These are phyloP conservation scores for Anagyrus pseudococci DNA, from an alignment of 2,888 invertebrate species.

Conservation along the genomic window DNA sequence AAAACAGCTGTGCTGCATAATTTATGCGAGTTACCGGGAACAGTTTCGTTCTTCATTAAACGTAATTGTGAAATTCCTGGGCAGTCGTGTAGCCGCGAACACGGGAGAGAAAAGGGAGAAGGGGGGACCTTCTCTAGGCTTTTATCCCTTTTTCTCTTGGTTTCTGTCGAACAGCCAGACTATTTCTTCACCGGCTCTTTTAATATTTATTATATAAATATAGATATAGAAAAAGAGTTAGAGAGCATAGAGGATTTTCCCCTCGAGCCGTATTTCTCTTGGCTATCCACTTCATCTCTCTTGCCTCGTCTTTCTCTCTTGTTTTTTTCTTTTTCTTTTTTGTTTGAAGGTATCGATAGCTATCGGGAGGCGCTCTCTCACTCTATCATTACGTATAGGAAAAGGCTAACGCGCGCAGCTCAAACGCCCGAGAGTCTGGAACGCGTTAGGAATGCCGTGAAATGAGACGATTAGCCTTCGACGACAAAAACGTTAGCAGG, in stretches of 20 bases:
- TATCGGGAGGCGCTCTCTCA: constrained; percentile 18
- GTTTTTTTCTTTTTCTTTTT: constrained; percentile 11
- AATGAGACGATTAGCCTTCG: constrained; percentile 44
- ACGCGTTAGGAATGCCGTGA: constrained; percentile 40
- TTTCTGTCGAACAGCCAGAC: not conserved
- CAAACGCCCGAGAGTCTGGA: constrained; percentile 12
- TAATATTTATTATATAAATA: too few relatives aligned
- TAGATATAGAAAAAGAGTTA: too few relatives aligned
- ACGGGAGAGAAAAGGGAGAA: not conserved
- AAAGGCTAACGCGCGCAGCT: not conserved
- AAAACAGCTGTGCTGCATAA: constrained; percentile 30
- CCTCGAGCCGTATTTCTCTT: constrained; percentile 4
- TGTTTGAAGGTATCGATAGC: constrained; percentile 26
- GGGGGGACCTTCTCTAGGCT: not conserved
- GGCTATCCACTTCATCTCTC: too few relatives aligned
- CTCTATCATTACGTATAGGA: constrained; percentile 31
- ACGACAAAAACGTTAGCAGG: constrained; percentile 30
- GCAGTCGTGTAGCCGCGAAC: not conserved
- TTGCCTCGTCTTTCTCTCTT: not conserved
- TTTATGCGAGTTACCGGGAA: constrained; percentile 35
- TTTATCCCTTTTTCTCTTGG: not conserved
- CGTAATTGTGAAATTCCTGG: constrained; percentile 39
- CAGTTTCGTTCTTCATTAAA: constrained; percentile 40
- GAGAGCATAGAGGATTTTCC: too few relatives aligned
- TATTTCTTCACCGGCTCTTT: not conserved